Evolutionary conservation across 2,797 vertebrate genomes (phyloP).

Genomic region (Brotula barbata): DNA sequence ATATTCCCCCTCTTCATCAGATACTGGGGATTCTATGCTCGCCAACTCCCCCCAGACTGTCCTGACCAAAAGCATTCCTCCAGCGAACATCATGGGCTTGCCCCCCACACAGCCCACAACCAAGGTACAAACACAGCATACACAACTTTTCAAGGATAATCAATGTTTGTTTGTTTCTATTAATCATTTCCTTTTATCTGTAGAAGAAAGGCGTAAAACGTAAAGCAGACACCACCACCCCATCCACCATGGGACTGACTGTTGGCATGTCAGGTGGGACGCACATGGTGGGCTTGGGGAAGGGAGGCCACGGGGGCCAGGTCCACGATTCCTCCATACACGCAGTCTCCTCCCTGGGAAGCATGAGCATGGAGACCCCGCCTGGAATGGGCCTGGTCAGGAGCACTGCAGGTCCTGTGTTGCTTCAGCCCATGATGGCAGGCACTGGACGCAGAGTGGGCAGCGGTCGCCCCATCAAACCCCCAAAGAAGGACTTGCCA

Average conservation of each 20-base stretch:
- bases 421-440: slow-evolving; percentile 76
- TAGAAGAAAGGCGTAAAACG: slow-evolving; percentile 94
- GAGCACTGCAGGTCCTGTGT: slow-evolving; percentile 73
- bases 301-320: slow-evolving; percentile 78
- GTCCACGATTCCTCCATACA: slow-evolving; percentile 79
- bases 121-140: slow-evolving; percentile 78
- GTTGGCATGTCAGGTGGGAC: slow-evolving; percentile 63
- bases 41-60: slow-evolving; percentile 81
- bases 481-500: slow-evolving; percentile 90
- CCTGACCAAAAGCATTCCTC: slow-evolving; percentile 83
- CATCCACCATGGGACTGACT: slow-evolving; percentile 85
- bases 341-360: slow-evolving; percentile 81
- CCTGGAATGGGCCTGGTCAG: slow-evolving; percentile 76
- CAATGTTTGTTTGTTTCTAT: too few species aligned
- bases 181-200: neutral
- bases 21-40: slow-evolving; percentile 86
- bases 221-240: slow-evolving; percentile 95
- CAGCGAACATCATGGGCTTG: slow-evolving; percentile 73
- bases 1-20: slow-evolving; percentile 84
- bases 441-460: slow-evolving; percentile 80
- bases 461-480: slow-evolving; percentile 92
- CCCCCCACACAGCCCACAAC: slow-evolving; percentile 82
- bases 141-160: too few species aligned
- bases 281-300: slow-evolving; percentile 81
- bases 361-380: slow-evolving; percentile 70